Evolutionary conservation across 2,888 invertebrate genomes (phyloP).

Genomic region (Chrysolina oricalcia): DNA sequence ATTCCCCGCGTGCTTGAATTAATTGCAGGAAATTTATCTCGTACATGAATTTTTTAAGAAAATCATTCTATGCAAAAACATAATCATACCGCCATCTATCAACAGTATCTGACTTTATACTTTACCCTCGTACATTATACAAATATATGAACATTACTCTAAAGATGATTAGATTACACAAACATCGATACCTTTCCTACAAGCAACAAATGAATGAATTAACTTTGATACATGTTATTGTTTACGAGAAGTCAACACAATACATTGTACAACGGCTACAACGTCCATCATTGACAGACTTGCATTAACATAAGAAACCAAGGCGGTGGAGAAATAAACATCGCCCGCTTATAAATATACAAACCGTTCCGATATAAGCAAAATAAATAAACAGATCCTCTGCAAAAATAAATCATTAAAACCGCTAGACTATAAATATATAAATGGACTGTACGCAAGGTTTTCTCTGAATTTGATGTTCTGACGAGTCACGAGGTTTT

Average conservation of each 20-base stretch:
- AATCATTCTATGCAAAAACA: too few species aligned
- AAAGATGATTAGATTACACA: too few species aligned
- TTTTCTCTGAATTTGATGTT: neutral
- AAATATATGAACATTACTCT: too few species aligned
- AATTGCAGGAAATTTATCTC: too few species aligned
- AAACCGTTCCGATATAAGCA: slow-evolving; percentile 48
- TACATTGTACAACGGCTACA: slow-evolving; percentile 15
- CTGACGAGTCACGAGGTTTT: neutral
- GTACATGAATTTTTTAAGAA: too few species aligned
- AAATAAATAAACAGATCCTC: slow-evolving; percentile 62
- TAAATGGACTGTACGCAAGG: slow-evolving; percentile 43
- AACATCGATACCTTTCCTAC: neutral
- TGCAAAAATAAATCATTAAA: slow-evolving; percentile 66
- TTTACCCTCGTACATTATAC: too few species aligned
- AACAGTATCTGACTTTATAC: too few species aligned
- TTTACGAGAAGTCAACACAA: slow-evolving; percentile 1
- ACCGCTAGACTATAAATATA: slow-evolving; percentile 52
- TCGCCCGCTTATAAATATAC: slow-evolving; percentile 52
- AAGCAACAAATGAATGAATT: neutral
- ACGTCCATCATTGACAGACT: slow-evolving; percentile 37
- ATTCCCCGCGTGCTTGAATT: too few species aligned
- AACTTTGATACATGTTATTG: neutral
- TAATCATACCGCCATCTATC: too few species aligned
- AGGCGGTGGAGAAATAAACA: slow-evolving; percentile 50
- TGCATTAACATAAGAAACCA: slow-evolving; percentile 46